phyloP scores from a whole-genome alignment of 2,888 invertebrate genomes.

The Sicus ferrugineus region DNA sequence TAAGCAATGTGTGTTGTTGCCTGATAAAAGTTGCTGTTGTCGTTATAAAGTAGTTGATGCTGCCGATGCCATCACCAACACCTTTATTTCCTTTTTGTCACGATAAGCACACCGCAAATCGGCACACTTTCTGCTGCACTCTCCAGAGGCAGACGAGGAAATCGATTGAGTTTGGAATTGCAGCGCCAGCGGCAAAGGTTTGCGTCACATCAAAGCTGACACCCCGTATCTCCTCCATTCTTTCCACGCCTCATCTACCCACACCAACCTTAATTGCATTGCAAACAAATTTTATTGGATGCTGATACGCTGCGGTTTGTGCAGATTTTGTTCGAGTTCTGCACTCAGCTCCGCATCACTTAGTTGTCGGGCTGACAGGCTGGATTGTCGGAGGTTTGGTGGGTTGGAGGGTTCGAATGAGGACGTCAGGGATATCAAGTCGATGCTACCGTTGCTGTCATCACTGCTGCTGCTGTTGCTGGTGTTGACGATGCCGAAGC shows the following conservation, averaged over 20 bases:
- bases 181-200: slow-evolving; percentile 14
- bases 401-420: background rate
- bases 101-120: slow-evolving; percentile 14
- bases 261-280: slow-evolving; percentile 25
- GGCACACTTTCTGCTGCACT: background rate
- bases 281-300: slow-evolving; percentile 34
- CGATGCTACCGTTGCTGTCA: background rate
- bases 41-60: too few relatives aligned
- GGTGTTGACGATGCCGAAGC: background rate
- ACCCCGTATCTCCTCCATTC: too few relatives aligned
- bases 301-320: slow-evolving; percentile 22
- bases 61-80: too few relatives aligned
- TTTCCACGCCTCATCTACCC: background rate
- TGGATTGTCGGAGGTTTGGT: too few relatives aligned
- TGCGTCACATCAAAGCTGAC: too few relatives aligned
- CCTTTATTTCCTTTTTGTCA: too few relatives aligned
- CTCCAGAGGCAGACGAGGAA: background rate
- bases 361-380: background rate
- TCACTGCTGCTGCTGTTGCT: background rate
- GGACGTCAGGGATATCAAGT: background rate
- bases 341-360: background rate
- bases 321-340: background rate
- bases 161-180: background rate
- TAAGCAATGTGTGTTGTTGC: too few relatives aligned
- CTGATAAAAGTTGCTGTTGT: too few relatives aligned